phyloP scores from a whole-genome alignment of 30 jellyfish, hydroid and myxozoan genomes.

The Catostylus mosaicus region DNA sequence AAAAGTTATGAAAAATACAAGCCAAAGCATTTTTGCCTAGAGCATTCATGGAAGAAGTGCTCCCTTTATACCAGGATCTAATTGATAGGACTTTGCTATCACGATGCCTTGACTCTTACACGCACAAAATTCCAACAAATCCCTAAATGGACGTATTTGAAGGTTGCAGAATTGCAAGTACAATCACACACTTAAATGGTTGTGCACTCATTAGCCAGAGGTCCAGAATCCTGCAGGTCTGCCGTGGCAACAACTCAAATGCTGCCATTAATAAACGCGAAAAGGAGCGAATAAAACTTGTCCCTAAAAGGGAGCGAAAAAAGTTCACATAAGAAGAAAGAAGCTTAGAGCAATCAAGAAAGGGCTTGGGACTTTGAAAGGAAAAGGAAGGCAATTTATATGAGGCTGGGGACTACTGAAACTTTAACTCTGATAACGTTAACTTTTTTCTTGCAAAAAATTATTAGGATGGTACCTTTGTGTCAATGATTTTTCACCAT shows the following conservation, averaged over 20 bases:
- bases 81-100: conserved; percentile 1
- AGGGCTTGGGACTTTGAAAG: conserved; percentile 23
- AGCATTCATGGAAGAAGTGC: conserved; percentile 14
- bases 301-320: neutral
- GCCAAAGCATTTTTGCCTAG: neutral
- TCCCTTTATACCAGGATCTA: conserved; percentile 6
- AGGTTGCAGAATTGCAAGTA: too few species aligned
- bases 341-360: conserved; percentile 43
- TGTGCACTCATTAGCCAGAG: too few species aligned
- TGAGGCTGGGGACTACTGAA: conserved; percentile 38
- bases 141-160: conserved; percentile 22
- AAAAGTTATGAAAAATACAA: neutral
- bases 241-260: neutral
- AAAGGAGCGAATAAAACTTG: neutral
- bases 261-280: neutral
- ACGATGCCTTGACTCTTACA: too few species aligned
- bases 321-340: conserved; percentile 16
- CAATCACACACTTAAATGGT: too few species aligned
- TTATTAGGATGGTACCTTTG: neutral
- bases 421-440: neutral
- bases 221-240: conserved; percentile 7
- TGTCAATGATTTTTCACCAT: neutral
- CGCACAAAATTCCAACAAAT: conserved; percentile 34
- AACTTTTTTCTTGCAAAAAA: neutral
- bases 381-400: conserved; percentile 36